Base-by-base conservation (phyloP, 2,797 vertebrate species). In the Scolopax bukidnonensis region DNA sequence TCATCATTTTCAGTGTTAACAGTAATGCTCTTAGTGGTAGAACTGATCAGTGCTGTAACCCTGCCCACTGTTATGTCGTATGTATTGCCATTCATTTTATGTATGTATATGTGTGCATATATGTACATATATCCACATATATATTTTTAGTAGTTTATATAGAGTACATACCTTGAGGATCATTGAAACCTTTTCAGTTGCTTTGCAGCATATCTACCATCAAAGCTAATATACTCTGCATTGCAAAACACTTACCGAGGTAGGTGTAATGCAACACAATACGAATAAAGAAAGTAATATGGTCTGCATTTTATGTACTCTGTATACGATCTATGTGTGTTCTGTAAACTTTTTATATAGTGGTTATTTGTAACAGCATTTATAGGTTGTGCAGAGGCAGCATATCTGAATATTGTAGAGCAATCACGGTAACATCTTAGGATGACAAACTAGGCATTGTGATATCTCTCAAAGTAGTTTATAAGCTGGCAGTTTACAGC, bases 101-200 rank as follows among this genome's bases (percentile, higher is more conserved):
- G 97, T 98, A 89, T 96, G 87, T 97, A 84, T 96, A 95, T 97
- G 94, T 98, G 90, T 98, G 94, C 97, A 97, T 97, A 97, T 97
- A 95, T 97, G 96, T 97, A 86, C 82, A 86, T 96, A 86, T 71
- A 60, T 57, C 89, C 97, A 97, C 97, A 97, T 97, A 97, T 96
- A 96, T 97, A 96, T 96, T 91, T 97, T 91, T 94, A 96, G 88
- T 95, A 96, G 87, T 96, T 96, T 97, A 93, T 97, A 97, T 98
- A 98, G 98, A 98, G 97, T 98, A 97, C 97, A 95, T 98, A 97
- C 96, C 87, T 97, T 98, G 97, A 98, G 96, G 97, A 98, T 97
- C 97, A 97, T 95, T 64, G 89, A 89, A 93, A 94, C 64, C 56
- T 54, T 94, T 87, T 65, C 68, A 91, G 78, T 94, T 87, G 77